Evolutionary conservation across 92 coral and sea anemone species (phyloP), one percentile per base, ranked within the genome.

Genomic region (Montipora capitata): DNA sequence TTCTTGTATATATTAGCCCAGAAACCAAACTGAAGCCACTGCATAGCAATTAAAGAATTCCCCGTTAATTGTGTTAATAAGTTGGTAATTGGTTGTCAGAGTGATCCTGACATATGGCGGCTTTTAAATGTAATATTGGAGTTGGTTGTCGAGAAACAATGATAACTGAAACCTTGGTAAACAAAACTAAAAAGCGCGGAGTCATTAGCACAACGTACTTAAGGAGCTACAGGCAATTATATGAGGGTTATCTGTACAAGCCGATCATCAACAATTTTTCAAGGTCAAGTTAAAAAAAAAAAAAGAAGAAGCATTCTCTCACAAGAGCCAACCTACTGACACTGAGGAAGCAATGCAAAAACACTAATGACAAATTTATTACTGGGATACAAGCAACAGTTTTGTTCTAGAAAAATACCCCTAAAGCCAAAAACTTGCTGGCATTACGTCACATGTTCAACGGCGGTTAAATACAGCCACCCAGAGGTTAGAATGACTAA

Each of bases 391-490:
- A 48, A 48, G 6, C 52, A 17, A 57, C 87, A 58, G 17, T 14
- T 71, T 44, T 48, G 56, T 59, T 48, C 39, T 44, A 27, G 18
- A 67, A 14, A 40, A 9, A 38, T 41, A 45, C 17, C 68, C 57
- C 57, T 68, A 71, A 72, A 41, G 38, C 52, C 52, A 5, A 48
- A 70, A 57, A 56, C 70, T 10, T 20, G 17, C 7, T 13, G 35
- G 56, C 51, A 80, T 20, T 49, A 13, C 11, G 54, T 63, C 87
- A 82, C 87, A 59, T 82, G 70, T 13, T 39, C 52, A 48, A 48
- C 6, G 10, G 4, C 10, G 4, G 43, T 71, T n/a, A 41, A 57
- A 67, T 80, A 67, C 67, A 67, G 38, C 85, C 75, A 80, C 85
- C 85, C 14, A 74, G 64, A 12, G 7, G 3, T 27, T 27, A 27